Conservation (phyloP, 2,113 vertebrate genomes). For the Thinocorus orbignyianus region DNA sequence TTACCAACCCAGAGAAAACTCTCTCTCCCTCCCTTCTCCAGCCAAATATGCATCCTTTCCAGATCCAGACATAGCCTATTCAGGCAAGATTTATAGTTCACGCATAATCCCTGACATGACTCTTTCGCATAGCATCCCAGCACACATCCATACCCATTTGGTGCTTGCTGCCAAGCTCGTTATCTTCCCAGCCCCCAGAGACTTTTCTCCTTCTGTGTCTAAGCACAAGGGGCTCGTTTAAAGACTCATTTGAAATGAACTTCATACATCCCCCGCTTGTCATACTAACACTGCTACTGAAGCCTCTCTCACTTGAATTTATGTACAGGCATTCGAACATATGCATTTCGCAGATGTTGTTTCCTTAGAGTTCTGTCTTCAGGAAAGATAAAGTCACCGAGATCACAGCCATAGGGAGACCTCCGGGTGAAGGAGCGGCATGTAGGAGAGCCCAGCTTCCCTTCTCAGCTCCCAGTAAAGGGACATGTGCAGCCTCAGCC, state of each 20-base stretch:
- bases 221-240: neutral
- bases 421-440: neutral
- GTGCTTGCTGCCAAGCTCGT: neutral
- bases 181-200: neutral
- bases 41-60: neutral
- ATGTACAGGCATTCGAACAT: neutral
- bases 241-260: neutral
- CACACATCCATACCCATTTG: neutral
- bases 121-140: neutral
- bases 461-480: neutral
- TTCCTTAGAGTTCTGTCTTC: neutral
- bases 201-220: neutral
- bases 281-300: neutral
- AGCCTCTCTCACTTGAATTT: neutral
- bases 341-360: neutral
- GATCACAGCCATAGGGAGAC: neutral
- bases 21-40: neutral
- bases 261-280: neutral
- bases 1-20: neutral
- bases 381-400: conserved; percentile 20
- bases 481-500: neutral
- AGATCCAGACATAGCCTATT: neutral
- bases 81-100: neutral
- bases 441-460: neutral
- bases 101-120: neutral